Base-by-base conservation (phyloP, 2,888 invertebrate genomes). In the Daptonema setosum region DNA sequence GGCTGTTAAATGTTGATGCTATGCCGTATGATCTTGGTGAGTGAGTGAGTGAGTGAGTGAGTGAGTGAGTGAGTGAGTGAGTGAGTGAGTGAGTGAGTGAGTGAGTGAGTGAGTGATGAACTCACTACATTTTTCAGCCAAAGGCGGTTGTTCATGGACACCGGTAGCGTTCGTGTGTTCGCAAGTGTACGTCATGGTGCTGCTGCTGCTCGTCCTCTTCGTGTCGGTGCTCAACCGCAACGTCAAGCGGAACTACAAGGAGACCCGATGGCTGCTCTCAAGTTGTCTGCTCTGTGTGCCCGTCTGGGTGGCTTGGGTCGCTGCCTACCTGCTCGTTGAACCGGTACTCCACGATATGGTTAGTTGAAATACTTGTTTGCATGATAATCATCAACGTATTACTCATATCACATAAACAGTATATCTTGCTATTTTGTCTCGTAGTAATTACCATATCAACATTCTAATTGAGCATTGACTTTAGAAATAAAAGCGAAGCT, bases 201-300 rank as follows among this genome's bases (percentile, higher is more conserved):
- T 68, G 30, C 63, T 68, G 28, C 57, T 63, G 2, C 57, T 68
- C 57, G 63, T 66, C n/a, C 60, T 68, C 26, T 64, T 65, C 59
- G 59, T 68, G 54, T 66, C 65, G 52, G 56, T 61, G 25, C 59
- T 63, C 41, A 67, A 67, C 52, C 57, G 67, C 25, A 66, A 67
- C 54, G 66, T 68, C 60, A 67, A 67, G 57, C 62, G 68, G 30
- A 68, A 68, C 58, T 68, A 68, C 60, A 67, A 69, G 60, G 50
- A 50, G 20, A 50, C 50, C 17, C 56, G 58, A 5, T 58, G 56
- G 56, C 58, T 68, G 29, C 63, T 67, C 59, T 61, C 64, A 48
- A 63, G 67, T 11, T 63, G 65, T 8, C 59, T 65, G 22, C 57
- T 61, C 22, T 66, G 66, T 48, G 58, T 63, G 25, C 58, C 64